phyloP scores from a whole-genome alignment of 2,888 invertebrate genomes.

The Oxystoma pomonae region DNA sequence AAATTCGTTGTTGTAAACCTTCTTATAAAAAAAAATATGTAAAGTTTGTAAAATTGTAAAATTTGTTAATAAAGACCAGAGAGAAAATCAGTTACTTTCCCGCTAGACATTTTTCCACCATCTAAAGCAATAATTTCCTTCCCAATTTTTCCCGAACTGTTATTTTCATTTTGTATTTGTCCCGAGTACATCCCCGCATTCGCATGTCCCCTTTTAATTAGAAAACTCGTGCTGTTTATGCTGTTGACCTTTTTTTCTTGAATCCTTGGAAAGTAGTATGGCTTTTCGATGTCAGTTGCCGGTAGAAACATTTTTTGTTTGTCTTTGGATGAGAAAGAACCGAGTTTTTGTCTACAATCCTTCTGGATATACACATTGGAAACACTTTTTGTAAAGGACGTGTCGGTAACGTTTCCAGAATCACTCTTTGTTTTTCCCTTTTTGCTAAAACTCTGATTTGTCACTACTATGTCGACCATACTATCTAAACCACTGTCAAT shows the following conservation, averaged over 20 bases:
- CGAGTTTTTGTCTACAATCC: conserved; percentile 25
- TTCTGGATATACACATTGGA: conserved; percentile 30
- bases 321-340: conserved; percentile 36
- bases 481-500: conserved; percentile 69
- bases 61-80: conserved; percentile 62
- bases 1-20: background rate
- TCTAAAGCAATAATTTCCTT: conserved; percentile 32
- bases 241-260: conserved; percentile 46
- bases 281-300: conserved; percentile 36
- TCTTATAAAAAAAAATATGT: background rate
- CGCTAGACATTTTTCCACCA: conserved; percentile 39
- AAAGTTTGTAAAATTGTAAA: background rate
- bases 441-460: conserved; percentile 39
- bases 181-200: conserved; percentile 66
- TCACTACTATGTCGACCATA: conserved; percentile 67
- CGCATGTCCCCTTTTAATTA: conserved; percentile 58
- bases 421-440: conserved; percentile 36
- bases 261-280: conserved; percentile 46
- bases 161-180: conserved; percentile 44
- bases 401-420: conserved; percentile 35
- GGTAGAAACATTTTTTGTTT: conserved; percentile 46
- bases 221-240: conserved; percentile 44
- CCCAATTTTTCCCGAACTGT: conserved; percentile 34
- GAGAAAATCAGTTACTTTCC: conserved; percentile 69
- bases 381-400: conserved; percentile 35